Conservation (phyloP, 2,797 vertebrate genomes). For the Echeneis naucrates region DNA sequence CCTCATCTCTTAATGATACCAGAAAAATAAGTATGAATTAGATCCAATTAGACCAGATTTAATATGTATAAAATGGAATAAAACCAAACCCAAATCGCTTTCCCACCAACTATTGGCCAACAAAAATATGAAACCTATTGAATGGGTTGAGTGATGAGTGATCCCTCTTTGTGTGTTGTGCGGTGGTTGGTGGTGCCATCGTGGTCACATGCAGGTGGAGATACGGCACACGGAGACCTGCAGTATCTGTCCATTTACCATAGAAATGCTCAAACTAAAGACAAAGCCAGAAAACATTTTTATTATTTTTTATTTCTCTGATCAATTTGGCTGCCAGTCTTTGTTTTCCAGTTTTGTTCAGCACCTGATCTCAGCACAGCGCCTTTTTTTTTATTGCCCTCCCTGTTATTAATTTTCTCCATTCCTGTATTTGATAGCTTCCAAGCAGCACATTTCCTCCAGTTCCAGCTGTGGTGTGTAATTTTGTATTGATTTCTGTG, state of each 20-base stretch:
- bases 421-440: constrained; percentile 10
- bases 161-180: too few species aligned
- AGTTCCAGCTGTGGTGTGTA: constrained; percentile 34
- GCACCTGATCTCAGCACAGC: background rate
- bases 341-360: background rate
- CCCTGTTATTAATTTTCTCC: constrained; percentile 26
- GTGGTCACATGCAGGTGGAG: too few species aligned
- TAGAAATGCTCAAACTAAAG: background rate
- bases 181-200: too few species aligned
- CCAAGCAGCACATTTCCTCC: constrained; percentile 12
- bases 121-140: too few species aligned
- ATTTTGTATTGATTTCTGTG: constrained; percentile 37
- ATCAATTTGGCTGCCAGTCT: background rate
- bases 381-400: constrained; percentile 13
- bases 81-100: background rate
- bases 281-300: background rate
- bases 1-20: too few species aligned
- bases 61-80: too few species aligned
- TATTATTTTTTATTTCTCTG: background rate
- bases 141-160: too few species aligned
- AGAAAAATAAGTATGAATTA: too few species aligned
- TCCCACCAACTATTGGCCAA: background rate
- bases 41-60: too few species aligned
- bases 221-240: too few species aligned
- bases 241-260: too few species aligned